Evolutionary conservation across 2,888 invertebrate genomes (phyloP).

Genomic region (Poecilobothrus nobilitatus): DNA sequence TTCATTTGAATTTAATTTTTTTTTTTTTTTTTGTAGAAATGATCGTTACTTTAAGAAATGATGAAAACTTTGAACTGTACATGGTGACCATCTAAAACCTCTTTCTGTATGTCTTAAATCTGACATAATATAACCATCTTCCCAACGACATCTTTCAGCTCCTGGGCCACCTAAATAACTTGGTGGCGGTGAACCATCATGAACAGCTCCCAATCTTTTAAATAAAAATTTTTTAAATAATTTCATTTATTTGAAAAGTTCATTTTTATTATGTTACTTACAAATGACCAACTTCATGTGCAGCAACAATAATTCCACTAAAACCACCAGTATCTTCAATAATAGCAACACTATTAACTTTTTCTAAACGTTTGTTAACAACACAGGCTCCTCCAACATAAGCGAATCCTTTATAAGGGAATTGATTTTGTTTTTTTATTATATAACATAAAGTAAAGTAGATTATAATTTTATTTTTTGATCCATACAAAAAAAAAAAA

Average conservation of each 20-base stretch:
- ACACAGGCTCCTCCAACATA: slow-evolving; percentile 95
- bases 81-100: slow-evolving; percentile 90
- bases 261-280: slow-evolving; percentile 51
- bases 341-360: slow-evolving; percentile 92
- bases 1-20: neutral
- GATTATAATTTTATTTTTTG: neutral
- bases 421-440: slow-evolving; percentile 11
- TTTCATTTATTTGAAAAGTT: slow-evolving; percentile 17
- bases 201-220: slow-evolving; percentile 82
- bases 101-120: slow-evolving; percentile 89
- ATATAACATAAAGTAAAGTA: no score
- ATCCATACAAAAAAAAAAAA: slow-evolving; percentile 11
- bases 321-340: slow-evolving; percentile 95
- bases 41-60: slow-evolving; percentile 86
- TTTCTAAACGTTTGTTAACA: slow-evolving; percentile 88
- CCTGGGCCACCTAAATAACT: slow-evolving; percentile 91
- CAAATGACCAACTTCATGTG: slow-evolving; percentile 95
- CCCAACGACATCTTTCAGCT: slow-evolving; percentile 90
- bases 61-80: slow-evolving; percentile 87
- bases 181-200: slow-evolving; percentile 90
- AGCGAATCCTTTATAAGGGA: slow-evolving; percentile 64
- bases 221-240: slow-evolving; percentile 14
- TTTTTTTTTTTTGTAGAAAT: no score
- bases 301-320: slow-evolving; percentile 92
- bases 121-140: slow-evolving; percentile 93